Conservation (phyloP, 1,140 invertebrate species). For the Carcinoscorpius rotundicauda region DNA sequence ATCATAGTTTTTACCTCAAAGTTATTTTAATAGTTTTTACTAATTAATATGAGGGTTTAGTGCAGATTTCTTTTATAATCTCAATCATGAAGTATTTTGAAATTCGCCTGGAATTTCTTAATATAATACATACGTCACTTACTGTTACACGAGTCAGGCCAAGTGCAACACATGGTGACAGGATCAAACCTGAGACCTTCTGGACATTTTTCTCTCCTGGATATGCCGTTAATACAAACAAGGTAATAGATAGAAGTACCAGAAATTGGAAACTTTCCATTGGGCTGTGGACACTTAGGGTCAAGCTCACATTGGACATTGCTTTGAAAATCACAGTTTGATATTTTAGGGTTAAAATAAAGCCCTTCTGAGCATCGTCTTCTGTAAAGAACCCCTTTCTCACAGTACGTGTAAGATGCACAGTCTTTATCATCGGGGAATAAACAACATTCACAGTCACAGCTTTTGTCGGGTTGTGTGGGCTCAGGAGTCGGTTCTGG, state of each 20-base stretch:
- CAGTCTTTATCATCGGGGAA: slow-evolving; percentile 9
- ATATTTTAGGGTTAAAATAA: slow-evolving; percentile 7
- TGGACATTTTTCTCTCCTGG: slow-evolving; percentile 23
- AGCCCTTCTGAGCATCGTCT: slow-evolving; percentile 5
- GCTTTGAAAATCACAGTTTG: slow-evolving; percentile 4
- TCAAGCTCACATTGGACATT: slow-evolving; percentile 6
- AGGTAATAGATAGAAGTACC: slow-evolving; percentile 21
- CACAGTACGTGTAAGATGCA: slow-evolving; percentile 6
- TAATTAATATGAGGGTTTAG: too few relatives aligned
- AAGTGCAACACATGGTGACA: neutral
- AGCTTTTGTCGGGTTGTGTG: neutral
- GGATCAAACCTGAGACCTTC: slow-evolving; percentile 11
- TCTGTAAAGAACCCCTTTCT: neutral
- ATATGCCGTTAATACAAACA: slow-evolving; percentile 23
- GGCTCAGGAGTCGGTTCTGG: too few relatives aligned
- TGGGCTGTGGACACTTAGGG: neutral
- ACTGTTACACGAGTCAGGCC: slow-evolving; percentile 3
- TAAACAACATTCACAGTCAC: slow-evolving; percentile 11
- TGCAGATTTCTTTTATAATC: too few relatives aligned
- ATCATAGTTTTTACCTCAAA: too few relatives aligned
- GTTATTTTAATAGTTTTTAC: too few relatives aligned
- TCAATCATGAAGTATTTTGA: too few relatives aligned
- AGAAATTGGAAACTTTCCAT: slow-evolving; percentile 8
- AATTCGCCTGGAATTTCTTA: too few relatives aligned
- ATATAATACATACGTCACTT: neutral